These are phyloP conservation scores for Oostethus manadensis DNA, from an alignment of 2,113 vertebrate genomes.

Conservation along the genomic window DNA sequence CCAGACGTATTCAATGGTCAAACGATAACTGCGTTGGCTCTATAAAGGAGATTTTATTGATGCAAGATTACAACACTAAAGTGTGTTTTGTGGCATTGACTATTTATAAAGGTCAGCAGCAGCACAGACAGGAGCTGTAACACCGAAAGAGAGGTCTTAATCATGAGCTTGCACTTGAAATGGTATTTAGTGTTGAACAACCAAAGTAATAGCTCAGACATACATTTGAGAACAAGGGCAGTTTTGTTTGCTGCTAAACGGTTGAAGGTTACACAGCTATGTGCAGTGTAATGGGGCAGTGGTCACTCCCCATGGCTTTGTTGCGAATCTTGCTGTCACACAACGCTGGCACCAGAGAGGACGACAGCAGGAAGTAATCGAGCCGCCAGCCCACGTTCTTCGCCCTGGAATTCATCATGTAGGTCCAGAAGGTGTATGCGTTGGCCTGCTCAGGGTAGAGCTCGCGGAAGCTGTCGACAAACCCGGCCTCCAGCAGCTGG, in stretches of 20 bases:
- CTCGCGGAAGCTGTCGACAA: conserved; percentile 82
- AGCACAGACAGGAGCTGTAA: background rate
- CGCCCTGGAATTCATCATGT: conserved; percentile 84
- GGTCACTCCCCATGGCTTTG: conserved; percentile 82
- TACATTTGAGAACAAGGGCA: conserved; percentile 4
- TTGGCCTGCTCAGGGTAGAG: conserved; percentile 77
- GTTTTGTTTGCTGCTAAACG: conserved; percentile 1
- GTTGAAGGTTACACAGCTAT: conserved; percentile 68
- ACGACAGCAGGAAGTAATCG: conserved; percentile 85
- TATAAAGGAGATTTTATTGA: conserved; percentile 53
- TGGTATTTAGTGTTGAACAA: conserved; percentile 34
- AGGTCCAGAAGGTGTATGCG: conserved; percentile 92
- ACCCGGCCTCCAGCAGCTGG: conserved; percentile 75
- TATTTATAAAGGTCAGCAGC: background rate
- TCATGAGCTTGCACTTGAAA: conserved; percentile 24
- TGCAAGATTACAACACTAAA: conserved; percentile 12
- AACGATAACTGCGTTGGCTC: background rate
- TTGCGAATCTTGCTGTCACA: conserved; percentile 89
- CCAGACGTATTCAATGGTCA: background rate
- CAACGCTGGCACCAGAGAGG: conserved; percentile 71
- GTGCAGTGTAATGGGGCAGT: conserved; percentile 85
- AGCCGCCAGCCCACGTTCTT: conserved; percentile 92
- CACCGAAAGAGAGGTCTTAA: background rate
- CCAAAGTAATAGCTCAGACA: background rate
- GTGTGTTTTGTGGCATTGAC: background rate